These are phyloP conservation scores for Microtus montanus DNA, from an alignment of 2,113 vertebrate species.

Conservation along the genomic window DNA sequence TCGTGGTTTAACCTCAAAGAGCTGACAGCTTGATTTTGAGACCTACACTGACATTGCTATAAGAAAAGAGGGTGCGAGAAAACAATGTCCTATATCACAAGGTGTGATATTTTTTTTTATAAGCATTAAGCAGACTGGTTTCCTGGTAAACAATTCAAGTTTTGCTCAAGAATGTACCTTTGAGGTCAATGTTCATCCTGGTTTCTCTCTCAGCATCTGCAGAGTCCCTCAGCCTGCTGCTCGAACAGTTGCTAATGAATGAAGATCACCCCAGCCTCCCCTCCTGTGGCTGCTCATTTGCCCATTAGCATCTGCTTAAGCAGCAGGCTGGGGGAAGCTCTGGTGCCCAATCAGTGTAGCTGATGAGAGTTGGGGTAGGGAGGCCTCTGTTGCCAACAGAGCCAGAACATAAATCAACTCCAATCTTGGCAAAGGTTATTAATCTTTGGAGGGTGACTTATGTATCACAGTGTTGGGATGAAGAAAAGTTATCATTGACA, in stretches of 20 bases:
- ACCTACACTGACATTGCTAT: background rate
- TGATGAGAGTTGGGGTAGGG: constrained; percentile 69
- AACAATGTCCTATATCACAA: background rate
- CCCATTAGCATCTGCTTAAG: constrained; percentile 82
- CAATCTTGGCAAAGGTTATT: constrained; percentile 75
- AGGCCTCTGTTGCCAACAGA: constrained; percentile 68
- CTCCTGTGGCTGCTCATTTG: constrained; percentile 72
- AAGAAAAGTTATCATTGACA: constrained; percentile 58
- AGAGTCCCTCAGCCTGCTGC: constrained; percentile 78
- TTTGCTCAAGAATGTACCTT: constrained; percentile 72
- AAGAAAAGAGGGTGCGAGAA: background rate
- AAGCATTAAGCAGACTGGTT: background rate
- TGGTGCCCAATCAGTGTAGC: constrained; percentile 72
- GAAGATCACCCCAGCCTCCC: constrained; percentile 70
- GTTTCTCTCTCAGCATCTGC: constrained; percentile 76
- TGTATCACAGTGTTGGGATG: constrained; percentile 26
- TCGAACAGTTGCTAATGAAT: constrained; percentile 81
- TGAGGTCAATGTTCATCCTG: constrained; percentile 74
- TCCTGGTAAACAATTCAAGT: constrained; percentile 61
- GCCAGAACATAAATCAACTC: constrained; percentile 77
- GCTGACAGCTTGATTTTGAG: constrained; percentile 48
- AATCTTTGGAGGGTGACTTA: constrained; percentile 73
- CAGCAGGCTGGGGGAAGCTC: constrained; percentile 78
- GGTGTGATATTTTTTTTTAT: constrained; percentile 24
- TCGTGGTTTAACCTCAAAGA: constrained; percentile 7